Evolutionary conservation across 2,113 vertebrate species (phyloP), one percentile per base, ranked within the genome.

Genomic region (Petromus typicus): DNA sequence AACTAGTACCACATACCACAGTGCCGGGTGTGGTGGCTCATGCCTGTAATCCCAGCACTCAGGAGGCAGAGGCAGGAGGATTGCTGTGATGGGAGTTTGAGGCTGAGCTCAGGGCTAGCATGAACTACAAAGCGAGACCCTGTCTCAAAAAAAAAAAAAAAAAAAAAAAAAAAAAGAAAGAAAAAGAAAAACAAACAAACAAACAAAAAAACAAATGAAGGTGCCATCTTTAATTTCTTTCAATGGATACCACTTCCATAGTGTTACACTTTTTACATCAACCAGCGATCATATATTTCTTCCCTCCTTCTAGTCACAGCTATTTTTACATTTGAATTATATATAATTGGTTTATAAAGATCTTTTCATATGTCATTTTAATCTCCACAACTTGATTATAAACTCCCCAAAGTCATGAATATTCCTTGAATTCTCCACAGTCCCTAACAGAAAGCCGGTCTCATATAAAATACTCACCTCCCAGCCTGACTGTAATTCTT

Each of bases 301-400:
- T 37, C 27, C 37, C 3, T 61, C 18, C 32, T 75, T 88, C 23
- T 64, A 84, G 64, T 18, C 23, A 69, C 22, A 57, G 11, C 51
- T 63, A 40, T 73, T 43, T 18, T 6, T 95, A 30, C 48, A 89
- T 84, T 84, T 64, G 78, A 87, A 80, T 18, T 40, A 66, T 78
- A 54, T 27, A 48, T 89, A 75, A 80, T 37, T 69, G 22, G 80
- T 40, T 90, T 90, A 69, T 9, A 25, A 67, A 73, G 67, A 34
- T 64, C 18, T 78, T 95, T 94, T 89, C 23, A 91, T 25, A 40
- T 69, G 57, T 9, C 79, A 6, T 27, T 94, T 90, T 80, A 75
- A 69, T 56, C 25, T 76, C 32, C 17, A 95, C 17, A 89, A 59
- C 22, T 40, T 73, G 7, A 83, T 84, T 61, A 84, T 48, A 73